Base-by-base conservation (phyloP, 2,888 invertebrate genomes). In the Harpagoxenus sublaevis region DNA sequence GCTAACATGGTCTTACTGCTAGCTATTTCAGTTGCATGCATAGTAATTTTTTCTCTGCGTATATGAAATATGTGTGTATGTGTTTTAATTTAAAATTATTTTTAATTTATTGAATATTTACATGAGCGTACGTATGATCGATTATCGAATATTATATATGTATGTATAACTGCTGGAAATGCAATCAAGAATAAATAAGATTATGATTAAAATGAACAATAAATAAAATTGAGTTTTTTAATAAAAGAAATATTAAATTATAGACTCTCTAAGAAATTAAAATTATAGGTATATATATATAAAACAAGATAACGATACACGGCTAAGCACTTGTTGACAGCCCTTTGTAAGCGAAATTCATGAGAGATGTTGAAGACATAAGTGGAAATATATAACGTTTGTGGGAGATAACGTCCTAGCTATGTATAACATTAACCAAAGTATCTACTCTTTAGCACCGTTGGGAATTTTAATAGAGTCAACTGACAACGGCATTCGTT, bases 371-470 rank as follows among this genome's bases (percentile, higher is more conserved):
- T 73, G 60, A 81, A 79, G 48, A 81, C 28, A 8, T 73, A 73
- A 79, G 79, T 81, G 57, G 39, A 81, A 81, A 73, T 81, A 62
- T 81, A 62, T 73, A n/a, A 79, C 60, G 35, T 79, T 57, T 60
- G 55, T 53, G 48, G 1, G 35, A 81, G 74, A 71, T 60, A 60
- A 60, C 35, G 45, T 73, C 9, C 74, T n/a, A 39, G 73, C 35
- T 79, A 39, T 28, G 48, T 73, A 28, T 60, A 60, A 81, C 48
- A 9, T 73, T 39, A 18, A 48, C 18, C 48, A 48, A 79, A 79
- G 60, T 48, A 35, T 35, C 35, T 35, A 18, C 42, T 55, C n/a
- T 53, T 68, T 28, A 48, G 28, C 55, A 42, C n/a, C 42, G 42
- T 8, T 60, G 60, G 48, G 48, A 60, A 81, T 81, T 73, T 81